phyloP scores from a whole-genome alignment of 2,113 vertebrate genomes.

The Serilophus lunatus region DNA sequence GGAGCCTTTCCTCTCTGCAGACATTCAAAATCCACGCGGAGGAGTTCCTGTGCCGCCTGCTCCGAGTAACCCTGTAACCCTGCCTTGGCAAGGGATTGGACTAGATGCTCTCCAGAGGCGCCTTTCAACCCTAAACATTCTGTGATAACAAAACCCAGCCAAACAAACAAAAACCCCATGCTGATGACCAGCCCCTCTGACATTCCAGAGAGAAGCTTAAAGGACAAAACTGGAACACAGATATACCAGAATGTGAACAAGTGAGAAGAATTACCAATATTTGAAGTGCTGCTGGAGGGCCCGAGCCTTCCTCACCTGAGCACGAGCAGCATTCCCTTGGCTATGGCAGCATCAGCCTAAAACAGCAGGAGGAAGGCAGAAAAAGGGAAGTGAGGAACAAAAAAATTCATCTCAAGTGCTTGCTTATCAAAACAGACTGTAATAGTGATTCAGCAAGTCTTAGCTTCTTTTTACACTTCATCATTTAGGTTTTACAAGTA shows the following conservation, averaged over 20 bases:
- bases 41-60: neutral
- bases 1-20: accelerated
- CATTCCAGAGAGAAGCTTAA: neutral
- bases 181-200: neutral
- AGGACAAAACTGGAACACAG: neutral
- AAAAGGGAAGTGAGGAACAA: neutral
- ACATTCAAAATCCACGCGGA: neutral
- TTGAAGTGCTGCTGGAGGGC: neutral
- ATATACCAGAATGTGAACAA: neutral
- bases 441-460: neutral
- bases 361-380: neutral
- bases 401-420: neutral
- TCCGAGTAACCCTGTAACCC: neutral
- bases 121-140: neutral
- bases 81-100: neutral
- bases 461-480: neutral
- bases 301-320: neutral
- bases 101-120: neutral
- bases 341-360: neutral
- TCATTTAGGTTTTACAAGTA: neutral
- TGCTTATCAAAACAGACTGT: too few species aligned
- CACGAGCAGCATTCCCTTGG: too few species aligned
- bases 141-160: neutral
- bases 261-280: accelerated
- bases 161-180: neutral